A percentile compares a stretch with the other conserved stretches of the same genome.
phyloP scores from a whole-genome alignment of 1,140 invertebrate genomes.

The Drosophila teissieri region DNA sequence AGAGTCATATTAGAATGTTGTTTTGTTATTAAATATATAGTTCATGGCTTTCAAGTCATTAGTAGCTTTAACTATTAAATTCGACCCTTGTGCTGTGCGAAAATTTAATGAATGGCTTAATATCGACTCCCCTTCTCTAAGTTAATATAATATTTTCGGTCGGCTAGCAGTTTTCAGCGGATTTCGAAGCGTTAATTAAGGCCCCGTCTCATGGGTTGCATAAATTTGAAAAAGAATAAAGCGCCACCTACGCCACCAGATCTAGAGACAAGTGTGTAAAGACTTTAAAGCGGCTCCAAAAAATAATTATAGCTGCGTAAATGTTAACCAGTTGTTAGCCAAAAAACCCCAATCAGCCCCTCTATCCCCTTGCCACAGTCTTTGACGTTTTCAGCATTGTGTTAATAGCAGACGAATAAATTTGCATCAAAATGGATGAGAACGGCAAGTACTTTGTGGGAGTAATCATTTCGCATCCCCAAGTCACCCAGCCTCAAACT shows the following conservation, averaged over 20 bases:
- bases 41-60: not conserved
- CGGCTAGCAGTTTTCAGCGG: conserved; percentile 4
- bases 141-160: not conserved
- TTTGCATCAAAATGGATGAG: conserved; percentile 58
- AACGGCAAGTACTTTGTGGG: conserved; percentile 54
- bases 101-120: not conserved
- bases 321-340: conserved; percentile 53
- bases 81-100: not conserved
- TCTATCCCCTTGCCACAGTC: conserved; percentile 30
- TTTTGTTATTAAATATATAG: too few species aligned
- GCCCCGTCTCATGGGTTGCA: conserved; percentile 40
- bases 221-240: conserved; percentile 48
- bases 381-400: conserved; percentile 59
- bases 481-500: not conserved
- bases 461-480: conserved; percentile 25
- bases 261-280: conserved; percentile 54
- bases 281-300: conserved; percentile 36
- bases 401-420: conserved; percentile 49
- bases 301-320: conserved; percentile 51
- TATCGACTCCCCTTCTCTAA: not conserved
- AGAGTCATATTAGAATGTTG: not conserved
- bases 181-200: conserved; percentile 6
- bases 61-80: not conserved
- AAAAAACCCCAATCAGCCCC: conserved; percentile 25
- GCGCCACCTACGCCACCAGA: conserved; percentile 16